These are phyloP conservation scores for Timema podura DNA, from an alignment of 2,888 invertebrate species.

Conservation along the genomic window DNA sequence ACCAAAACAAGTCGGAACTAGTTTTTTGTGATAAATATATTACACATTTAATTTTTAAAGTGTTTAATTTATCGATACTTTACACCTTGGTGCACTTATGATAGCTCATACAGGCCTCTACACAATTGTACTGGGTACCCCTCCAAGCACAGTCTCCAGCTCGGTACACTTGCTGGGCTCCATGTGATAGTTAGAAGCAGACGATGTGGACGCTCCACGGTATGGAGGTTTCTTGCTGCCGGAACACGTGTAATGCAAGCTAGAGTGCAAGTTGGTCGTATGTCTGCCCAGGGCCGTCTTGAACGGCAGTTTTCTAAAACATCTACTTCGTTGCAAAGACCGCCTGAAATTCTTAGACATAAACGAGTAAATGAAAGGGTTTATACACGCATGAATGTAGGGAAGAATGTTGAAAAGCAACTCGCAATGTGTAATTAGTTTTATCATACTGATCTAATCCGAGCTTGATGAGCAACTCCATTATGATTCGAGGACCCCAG, in stretches of 20 bases:
- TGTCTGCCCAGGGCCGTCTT: not conserved
- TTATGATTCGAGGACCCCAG: slow-evolving; percentile 50
- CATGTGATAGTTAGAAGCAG: slow-evolving; percentile 9
- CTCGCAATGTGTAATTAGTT: slow-evolving; percentile 39
- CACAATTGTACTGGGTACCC: no score
- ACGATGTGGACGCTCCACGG: slow-evolving; percentile 6
- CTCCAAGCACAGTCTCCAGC: not conserved
- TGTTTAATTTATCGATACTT: no score
- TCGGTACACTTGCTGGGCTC: not conserved
- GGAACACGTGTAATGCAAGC: not conserved
- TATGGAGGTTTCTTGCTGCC: slow-evolving; percentile 1
- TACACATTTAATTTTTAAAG: no score
- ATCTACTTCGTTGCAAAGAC: slow-evolving; percentile 7
- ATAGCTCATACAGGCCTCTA: no score
- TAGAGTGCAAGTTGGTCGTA: not conserved
- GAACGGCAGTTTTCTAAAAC: not conserved
- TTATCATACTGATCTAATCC: slow-evolving; percentile 38
- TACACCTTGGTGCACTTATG: no score
- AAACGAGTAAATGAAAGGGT: slow-evolving; percentile 42
- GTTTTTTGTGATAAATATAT: no score
- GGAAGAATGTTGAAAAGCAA: slow-evolving; percentile 42
- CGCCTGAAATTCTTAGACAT: slow-evolving; percentile 32
- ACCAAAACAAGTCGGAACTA: no score
- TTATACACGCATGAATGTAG: slow-evolving; percentile 44
- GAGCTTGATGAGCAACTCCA: slow-evolving; percentile 44